Conservation (phyloP, 2,113 vertebrate species). For the Panthera tigris region DNA sequence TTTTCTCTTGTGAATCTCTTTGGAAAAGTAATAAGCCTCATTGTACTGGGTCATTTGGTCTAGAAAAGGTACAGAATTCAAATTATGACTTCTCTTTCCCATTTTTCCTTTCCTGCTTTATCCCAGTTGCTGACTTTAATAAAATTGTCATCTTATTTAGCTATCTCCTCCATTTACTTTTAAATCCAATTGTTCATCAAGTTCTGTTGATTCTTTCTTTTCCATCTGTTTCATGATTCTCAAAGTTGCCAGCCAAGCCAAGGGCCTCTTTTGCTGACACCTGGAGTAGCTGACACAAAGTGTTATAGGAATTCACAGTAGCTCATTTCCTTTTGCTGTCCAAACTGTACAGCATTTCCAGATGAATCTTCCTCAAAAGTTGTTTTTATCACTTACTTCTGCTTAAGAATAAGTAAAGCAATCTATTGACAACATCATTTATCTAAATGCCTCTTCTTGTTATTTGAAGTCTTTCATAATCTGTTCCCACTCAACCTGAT, state of each 20-base stretch:
- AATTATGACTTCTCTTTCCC: not conserved
- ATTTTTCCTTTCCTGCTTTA: not conserved
- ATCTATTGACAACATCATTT: not conserved
- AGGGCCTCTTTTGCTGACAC: not conserved
- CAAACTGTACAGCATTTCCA: not conserved
- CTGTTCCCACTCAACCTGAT: not conserved
- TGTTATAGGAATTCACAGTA: not conserved
- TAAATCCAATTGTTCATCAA: not conserved
- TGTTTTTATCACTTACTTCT: not conserved
- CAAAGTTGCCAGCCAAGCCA: not conserved
- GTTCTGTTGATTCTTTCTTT: not conserved
- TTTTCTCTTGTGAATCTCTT: not conserved
- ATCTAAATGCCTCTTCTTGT: not conserved
- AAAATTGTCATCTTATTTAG: not conserved
- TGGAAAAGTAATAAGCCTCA: not conserved
- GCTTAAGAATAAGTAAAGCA: conserved; percentile 27
- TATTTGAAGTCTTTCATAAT: not conserved
- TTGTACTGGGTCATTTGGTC: not conserved
- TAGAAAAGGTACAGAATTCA: not conserved
- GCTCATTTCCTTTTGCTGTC: not conserved
- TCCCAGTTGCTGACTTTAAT: not conserved
- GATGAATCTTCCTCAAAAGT: not conserved
- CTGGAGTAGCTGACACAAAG: not conserved
- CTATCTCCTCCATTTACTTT: not conserved
- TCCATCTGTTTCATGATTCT: not conserved